These are phyloP conservation scores for Scaptomyza montana DNA, from an alignment of 1,140 invertebrate species.

Conservation along the genomic window DNA sequence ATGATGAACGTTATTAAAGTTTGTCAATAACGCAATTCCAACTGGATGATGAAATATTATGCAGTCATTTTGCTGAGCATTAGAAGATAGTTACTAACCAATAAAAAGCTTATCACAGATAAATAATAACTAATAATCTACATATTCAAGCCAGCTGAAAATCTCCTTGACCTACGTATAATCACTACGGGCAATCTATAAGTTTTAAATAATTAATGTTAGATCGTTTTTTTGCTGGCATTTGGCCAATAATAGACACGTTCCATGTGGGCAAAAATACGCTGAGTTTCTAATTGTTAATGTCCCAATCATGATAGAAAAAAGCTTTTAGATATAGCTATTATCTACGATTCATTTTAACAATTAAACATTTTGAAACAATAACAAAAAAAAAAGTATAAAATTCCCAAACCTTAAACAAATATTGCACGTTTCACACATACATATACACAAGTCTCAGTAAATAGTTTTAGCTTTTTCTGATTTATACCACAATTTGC, in stretches of 20 bases:
- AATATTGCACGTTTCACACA: neutral
- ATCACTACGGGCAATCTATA: neutral
- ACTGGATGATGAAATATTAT: slow-evolving; percentile 47
- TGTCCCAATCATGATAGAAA: slow-evolving; percentile 13
- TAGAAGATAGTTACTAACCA: neutral
- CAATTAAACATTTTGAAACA: slow-evolving; percentile 37
- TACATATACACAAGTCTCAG: neutral
- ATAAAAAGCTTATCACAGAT: too few species aligned
- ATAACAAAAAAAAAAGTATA: too few species aligned
- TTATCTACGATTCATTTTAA: slow-evolving; percentile 18
- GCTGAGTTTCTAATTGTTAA: slow-evolving; percentile 1
- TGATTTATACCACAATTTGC: slow-evolving; percentile 64
- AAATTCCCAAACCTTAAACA: neutral
- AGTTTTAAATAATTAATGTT: neutral
- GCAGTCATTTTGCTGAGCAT: slow-evolving; percentile 8
- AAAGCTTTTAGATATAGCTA: neutral
- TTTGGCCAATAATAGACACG: slow-evolving; percentile 23
- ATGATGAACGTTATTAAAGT: slow-evolving; percentile 37
- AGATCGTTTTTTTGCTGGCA: slow-evolving; percentile 20
- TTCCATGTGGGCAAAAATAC: slow-evolving; percentile 10
- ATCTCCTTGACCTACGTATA: too few species aligned
- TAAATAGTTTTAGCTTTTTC: slow-evolving; percentile 38
- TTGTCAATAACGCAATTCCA: slow-evolving; percentile 35
- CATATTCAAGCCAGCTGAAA: neutral
- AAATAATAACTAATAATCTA: too few species aligned